Percentiles rank a stretch among this genome's conserved stretches.
phyloP scores from a whole-genome alignment of 2,888 invertebrate genomes.

The Hedya salicella region DNA sequence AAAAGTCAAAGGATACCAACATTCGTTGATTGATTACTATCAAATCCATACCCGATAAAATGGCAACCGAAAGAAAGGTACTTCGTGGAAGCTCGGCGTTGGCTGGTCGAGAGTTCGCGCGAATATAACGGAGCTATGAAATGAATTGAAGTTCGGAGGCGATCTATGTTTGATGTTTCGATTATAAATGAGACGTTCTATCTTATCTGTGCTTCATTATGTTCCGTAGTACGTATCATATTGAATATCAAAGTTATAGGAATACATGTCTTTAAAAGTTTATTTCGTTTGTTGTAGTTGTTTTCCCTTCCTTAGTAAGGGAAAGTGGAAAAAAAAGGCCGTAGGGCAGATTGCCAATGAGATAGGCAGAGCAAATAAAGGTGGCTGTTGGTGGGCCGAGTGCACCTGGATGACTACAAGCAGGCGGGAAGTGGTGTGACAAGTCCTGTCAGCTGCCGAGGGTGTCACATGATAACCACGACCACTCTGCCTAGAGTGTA shows the following conservation, averaged over 20 bases:
- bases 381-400: too few relatives aligned
- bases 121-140: constrained; percentile 19
- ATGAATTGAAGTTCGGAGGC: constrained; percentile 8
- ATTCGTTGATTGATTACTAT: background rate
- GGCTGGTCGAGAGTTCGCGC: background rate
- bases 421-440: too few relatives aligned
- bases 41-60: constrained; percentile 6
- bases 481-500: too few relatives aligned
- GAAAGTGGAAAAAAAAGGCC: too few relatives aligned
- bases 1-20: background rate
- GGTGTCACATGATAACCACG: too few relatives aligned
- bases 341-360: too few relatives aligned
- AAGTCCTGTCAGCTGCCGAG: too few relatives aligned
- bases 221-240: background rate
- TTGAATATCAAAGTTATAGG: background rate
- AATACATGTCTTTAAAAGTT: too few relatives aligned
- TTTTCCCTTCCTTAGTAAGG: too few relatives aligned
- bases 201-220: background rate
- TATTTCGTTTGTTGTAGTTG: too few relatives aligned
- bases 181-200: constrained; percentile 5
- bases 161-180: constrained; percentile 15
- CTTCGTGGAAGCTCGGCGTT: constrained; percentile 1
- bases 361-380: too few relatives aligned
- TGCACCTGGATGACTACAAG: too few relatives aligned
- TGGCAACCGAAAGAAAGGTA: background rate